These are phyloP conservation scores for Oryzias celebensis DNA, from an alignment of 2,113 vertebrate genomes.

Conservation along the genomic window DNA sequence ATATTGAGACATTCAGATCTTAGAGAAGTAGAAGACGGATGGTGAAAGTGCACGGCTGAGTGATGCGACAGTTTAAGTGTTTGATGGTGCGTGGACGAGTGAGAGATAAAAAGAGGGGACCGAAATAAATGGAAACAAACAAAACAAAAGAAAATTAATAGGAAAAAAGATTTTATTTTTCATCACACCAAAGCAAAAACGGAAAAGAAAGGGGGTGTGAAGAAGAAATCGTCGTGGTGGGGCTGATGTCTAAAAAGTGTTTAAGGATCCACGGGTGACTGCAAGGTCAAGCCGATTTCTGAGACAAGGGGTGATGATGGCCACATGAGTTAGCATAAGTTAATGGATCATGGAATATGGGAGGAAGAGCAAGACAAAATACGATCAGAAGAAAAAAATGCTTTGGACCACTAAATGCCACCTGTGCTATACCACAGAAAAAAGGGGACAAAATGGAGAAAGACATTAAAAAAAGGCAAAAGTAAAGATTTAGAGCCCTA, in stretches of 20 bases:
- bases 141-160: constrained; percentile 3
- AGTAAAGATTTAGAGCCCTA: constrained; percentile 73
- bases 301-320: constrained; percentile 53
- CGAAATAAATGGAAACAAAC: constrained; percentile 27
- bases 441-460: constrained; percentile 5
- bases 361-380: neutral
- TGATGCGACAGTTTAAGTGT: constrained; percentile 26
- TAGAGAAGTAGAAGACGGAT: constrained; percentile 67
- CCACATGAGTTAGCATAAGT: constrained; percentile 42
- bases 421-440: constrained; percentile 41
- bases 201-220: constrained; percentile 26
- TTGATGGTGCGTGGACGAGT: constrained; percentile 25
- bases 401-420: constrained; percentile 53
- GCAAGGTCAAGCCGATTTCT: constrained; percentile 43
- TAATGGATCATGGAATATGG: constrained; percentile 2
- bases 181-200: constrained; percentile 27
- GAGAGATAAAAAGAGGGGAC: constrained; percentile 28
- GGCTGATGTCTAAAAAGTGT: constrained; percentile 30
- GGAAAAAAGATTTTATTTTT: constrained; percentile 14
- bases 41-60: constrained; percentile 74
- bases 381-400: constrained; percentile 4
- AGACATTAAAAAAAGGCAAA: constrained; percentile 49
- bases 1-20: constrained; percentile 69
- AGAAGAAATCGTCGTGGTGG: constrained; percentile 53
- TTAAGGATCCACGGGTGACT: constrained; percentile 25